Base-by-base conservation (phyloP, 2,113 vertebrate species). In the Morphnarchus princeps region DNA sequence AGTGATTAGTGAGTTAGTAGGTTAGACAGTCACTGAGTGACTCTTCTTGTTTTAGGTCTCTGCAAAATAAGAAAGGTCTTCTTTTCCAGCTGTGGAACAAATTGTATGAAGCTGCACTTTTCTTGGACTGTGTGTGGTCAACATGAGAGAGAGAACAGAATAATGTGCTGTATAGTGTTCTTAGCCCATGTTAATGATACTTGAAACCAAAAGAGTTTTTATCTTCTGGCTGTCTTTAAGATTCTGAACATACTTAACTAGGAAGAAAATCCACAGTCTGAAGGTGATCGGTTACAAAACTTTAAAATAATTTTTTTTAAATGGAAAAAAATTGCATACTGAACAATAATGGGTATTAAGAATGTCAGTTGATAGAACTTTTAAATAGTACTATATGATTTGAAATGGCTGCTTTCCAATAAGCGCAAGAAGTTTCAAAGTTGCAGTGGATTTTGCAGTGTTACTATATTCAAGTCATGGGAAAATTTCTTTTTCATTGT, bases 261-360 rank as follows among this genome's bases (percentile, higher is more conserved):
- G 91, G 94, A 45, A 36, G 80, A 79, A 70, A 77, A 89, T 91
- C 52, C 73, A 79, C 81, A 95, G 65, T 90, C 79, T 87, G 96
- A 96, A 96, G 40, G 26, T 16, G 13, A 40, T 20, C 0, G 38
- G 24, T 94, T 96, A 89, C 0, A 40, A 80, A 90, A 93, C 81
- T 54, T 94, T 34, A 54, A 95, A 94, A 91, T 84, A 18, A 6
- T 20, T 8, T 43, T 55, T 31, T 49, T 12, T 0, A 5, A 52
- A 11, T 7, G 16, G 25, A 13, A 45, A 54, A 47, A 69, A 34
- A 5, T 28, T 1, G 5, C 28, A 15, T 57, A 8, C 11, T 28
- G 57, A 66, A 28, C 26, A 52, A 9, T 40, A 52, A 25, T 25
- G 20, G 8, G 2, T 26, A 10, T 76, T 47, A 67, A 62, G 17